Conservation (phyloP, 2,797 vertebrate genomes). For the Megaceryle alcyon region DNA sequence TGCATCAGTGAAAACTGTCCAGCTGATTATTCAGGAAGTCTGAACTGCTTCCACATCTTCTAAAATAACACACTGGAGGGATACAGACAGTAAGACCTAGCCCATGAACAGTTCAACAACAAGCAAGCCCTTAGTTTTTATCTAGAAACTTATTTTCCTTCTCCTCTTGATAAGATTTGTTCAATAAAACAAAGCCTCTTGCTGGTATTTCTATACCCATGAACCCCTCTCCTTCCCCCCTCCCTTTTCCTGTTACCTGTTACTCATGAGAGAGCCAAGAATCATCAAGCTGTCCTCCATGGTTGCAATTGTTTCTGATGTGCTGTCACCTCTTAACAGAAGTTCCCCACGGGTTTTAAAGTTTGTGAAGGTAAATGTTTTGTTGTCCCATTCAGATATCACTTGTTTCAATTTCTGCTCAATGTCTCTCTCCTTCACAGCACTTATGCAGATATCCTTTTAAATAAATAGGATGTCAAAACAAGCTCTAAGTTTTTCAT, state of each 20-base stretch:
- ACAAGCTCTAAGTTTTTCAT: not conserved
- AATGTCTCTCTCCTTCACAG: conserved; percentile 94
- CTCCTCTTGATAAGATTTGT: not conserved
- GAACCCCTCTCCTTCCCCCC: too few relatives aligned
- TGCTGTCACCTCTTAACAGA: conserved; percentile 91
- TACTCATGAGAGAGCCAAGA: conserved; percentile 92
- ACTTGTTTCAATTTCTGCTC: conserved; percentile 97
- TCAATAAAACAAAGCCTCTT: not conserved
- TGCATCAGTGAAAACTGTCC: not conserved
- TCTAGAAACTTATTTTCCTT: not conserved
- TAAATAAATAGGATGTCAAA: conserved; percentile 28
- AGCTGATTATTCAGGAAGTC: not conserved
- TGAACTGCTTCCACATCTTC: not conserved
- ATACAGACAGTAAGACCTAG: not conserved
- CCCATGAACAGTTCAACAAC: not conserved
- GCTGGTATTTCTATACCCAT: not conserved
- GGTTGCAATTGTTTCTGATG: conserved; percentile 87
- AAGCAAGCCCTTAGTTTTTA: not conserved
- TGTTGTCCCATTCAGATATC: conserved; percentile 92
- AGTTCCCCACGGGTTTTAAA: conserved; percentile 96
- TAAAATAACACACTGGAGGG: not conserved
- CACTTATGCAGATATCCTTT: conserved; percentile 94
- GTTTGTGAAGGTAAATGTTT: conserved; percentile 86
- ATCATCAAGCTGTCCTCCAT: conserved; percentile 98
- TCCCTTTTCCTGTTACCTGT: conserved; percentile 80